Base-by-base conservation (phyloP, 1,140 invertebrate species). In the Drosophila miranda region DNA sequence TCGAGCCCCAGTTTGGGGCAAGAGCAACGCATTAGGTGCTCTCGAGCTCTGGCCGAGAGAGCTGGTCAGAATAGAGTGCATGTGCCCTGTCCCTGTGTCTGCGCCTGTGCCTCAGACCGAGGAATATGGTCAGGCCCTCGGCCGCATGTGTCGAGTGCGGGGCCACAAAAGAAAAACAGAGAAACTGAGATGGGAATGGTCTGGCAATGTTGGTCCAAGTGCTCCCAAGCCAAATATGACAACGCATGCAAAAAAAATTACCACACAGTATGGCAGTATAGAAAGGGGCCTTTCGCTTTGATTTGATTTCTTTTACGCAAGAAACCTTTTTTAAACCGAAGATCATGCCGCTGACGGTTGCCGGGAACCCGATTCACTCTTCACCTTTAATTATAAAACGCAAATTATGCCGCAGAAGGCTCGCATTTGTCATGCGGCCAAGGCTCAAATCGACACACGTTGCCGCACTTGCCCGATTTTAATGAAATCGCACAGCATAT, bases 401-500 rank as follows among this genome's bases (percentile, higher is more conserved):
- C 72, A 75, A 75, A 75, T 75, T 75, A 75, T 75, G 55, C 72
- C 55, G 75, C 62, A 56, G 30, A 56, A 49, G 50, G 66, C 51
- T 54, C 38, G 54, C 54, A 64, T 67, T 56, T 64, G 66, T 46
- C 61, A 59, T 60, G 52, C 48, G 62, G 48, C 61, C 23, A 46
- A 43, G 46, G 56, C 57, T 62, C 51, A 57, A 16, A 48, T 50
- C 30, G 61, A 77, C 78, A 76, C 62, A 76, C 62, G 56, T 61
- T 43, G 57, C 26, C 57, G 55, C 48, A 63, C 60, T 75, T 55
- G 41, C 62, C 56, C 71, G 56, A 50, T 70, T 77, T 73, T 60
- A 74, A 84, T 84, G 61, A 74, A 86, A 86, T 45, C 46, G 49
- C 63, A 44, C 16, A 67, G 54, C 81, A 86, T 84, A 84, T 84